These are phyloP conservation scores for Onchidella celtica DNA, from an alignment of 2,888 invertebrate species.

Conservation along the genomic window DNA sequence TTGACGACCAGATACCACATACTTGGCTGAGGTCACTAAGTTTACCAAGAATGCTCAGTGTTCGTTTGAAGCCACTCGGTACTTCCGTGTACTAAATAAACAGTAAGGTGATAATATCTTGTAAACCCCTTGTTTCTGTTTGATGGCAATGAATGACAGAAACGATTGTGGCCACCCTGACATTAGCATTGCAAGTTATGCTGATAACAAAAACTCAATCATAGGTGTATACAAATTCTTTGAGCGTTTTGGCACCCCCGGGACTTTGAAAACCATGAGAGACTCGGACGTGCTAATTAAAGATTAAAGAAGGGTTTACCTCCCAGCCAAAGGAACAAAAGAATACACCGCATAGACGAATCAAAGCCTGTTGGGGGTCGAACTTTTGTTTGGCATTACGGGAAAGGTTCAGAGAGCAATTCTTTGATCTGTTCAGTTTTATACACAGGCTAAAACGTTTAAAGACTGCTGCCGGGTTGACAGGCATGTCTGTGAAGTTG, in stretches of 20 bases:
- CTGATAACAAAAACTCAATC: background rate
- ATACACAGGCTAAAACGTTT: conserved; percentile 10
- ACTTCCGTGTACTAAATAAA: background rate
- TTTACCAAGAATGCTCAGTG: background rate
- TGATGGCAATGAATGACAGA: background rate
- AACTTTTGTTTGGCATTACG: conserved; percentile 14
- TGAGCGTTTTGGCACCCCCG: background rate
- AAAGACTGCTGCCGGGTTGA: background rate
- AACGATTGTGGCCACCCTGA: background rate
- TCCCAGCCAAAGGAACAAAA: background rate
- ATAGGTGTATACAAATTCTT: background rate
- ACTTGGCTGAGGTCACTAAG: no score
- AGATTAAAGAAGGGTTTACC: conserved; percentile 24
- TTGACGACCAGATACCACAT: no score
- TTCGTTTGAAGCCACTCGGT: background rate
- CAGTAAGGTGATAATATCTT: background rate
- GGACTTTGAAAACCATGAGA: background rate
- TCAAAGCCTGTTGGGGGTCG: conserved; percentile 7
- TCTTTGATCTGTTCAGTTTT: conserved; percentile 20
- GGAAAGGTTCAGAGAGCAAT: background rate
- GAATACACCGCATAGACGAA: background rate
- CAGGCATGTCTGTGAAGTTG: conserved; percentile 2
- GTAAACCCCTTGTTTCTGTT: background rate
- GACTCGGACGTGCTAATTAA: background rate
- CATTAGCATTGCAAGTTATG: background rate